A percentile compares a stretch with the other conserved stretches of the same genome.
phyloP scores from a whole-genome alignment of 2,888 invertebrate genomes.

The Drosophila vallismaia region DNA sequence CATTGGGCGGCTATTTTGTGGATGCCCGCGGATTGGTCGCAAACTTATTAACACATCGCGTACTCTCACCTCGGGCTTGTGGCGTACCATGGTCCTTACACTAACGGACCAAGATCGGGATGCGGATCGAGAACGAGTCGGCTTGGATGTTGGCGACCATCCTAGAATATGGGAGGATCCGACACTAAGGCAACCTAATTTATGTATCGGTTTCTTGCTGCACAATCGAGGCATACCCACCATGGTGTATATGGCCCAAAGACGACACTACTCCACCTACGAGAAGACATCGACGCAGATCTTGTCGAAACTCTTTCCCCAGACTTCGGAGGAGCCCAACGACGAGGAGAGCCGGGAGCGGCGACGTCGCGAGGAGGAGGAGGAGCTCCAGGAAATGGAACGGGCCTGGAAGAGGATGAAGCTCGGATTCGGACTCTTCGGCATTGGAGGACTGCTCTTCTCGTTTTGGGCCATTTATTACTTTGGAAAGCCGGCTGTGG shows the following conservation, averaged over 20 bases:
- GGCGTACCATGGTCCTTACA: constrained; percentile 40
- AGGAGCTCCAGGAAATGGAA: constrained; percentile 87
- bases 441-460: constrained; percentile 86
- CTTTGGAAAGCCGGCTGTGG: constrained; percentile 89
- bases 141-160: background rate
- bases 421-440: constrained; percentile 86
- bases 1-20: constrained; percentile 38
- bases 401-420: constrained; percentile 90
- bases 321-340: constrained; percentile 84
- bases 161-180: background rate
- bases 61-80: constrained; percentile 39
- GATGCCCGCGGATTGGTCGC: constrained; percentile 36
- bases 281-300: constrained; percentile 72
- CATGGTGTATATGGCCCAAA: constrained; percentile 34
- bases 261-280: constrained; percentile 57
- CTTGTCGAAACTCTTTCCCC: constrained; percentile 86
- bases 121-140: background rate
- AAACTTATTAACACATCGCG: constrained; percentile 45
- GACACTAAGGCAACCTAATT: background rate
- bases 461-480: constrained; percentile 87
- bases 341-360: constrained; percentile 83
- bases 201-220: background rate
- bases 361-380: constrained; percentile 84
- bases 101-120: constrained; percentile 1
- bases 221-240: background rate